Percentiles rank a stretch among this genome's conserved stretches.
These are phyloP conservation scores for Lycodopsis pacificus DNA, from an alignment of 2,797 vertebrate genomes.

Conservation along the genomic window DNA sequence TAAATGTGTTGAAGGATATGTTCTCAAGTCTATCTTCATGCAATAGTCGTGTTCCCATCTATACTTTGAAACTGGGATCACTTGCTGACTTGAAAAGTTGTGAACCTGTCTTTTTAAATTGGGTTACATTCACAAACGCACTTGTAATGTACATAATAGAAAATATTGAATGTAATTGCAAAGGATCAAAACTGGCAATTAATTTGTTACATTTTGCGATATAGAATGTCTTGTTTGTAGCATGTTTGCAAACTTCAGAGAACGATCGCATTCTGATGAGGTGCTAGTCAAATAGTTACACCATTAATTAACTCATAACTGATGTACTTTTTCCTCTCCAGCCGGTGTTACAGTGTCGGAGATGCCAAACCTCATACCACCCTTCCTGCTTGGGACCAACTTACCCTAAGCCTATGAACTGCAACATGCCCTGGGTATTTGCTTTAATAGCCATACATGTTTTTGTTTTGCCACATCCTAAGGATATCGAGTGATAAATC, in stretches of 20 bases:
- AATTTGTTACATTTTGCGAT: not conserved
- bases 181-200: not conserved
- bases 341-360: slow-evolving; percentile 91
- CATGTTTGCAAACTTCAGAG: not conserved
- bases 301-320: not conserved
- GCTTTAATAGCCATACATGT: not conserved
- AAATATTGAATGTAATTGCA: not conserved
- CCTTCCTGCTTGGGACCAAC: slow-evolving; percentile 92
- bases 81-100: not conserved
- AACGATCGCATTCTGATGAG: not conserved
- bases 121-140: not conserved
- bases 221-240: not conserved
- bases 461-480: not conserved
- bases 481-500: not conserved
- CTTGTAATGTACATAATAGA: not conserved
- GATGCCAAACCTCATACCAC: slow-evolving; percentile 92
- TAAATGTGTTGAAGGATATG: not conserved
- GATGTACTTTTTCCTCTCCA: slow-evolving; percentile 46
- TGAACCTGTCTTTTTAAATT: not conserved
- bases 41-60: not conserved
- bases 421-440: slow-evolving; percentile 89
- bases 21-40: not conserved
- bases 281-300: not conserved
- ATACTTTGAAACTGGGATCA: not conserved
- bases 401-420: slow-evolving; percentile 90